Evolutionary conservation across 1,140 invertebrate genomes (phyloP).

Genomic region (Drosophila pruinosa): DNA sequence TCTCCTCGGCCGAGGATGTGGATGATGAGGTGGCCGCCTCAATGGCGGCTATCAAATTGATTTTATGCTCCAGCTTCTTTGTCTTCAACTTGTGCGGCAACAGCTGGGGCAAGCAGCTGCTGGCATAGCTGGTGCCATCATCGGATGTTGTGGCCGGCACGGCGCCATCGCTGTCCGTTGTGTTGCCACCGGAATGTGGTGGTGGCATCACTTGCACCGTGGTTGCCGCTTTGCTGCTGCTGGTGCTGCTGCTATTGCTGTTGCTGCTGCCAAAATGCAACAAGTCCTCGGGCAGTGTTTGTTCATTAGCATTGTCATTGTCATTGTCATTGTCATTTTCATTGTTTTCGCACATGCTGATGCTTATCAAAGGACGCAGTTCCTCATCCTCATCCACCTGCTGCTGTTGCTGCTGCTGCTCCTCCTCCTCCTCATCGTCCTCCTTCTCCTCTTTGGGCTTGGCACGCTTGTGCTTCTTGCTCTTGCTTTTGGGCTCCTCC

Average conservation of each 20-base stretch:
- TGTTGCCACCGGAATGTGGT: constrained; percentile 45
- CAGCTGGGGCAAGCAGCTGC: neutral
- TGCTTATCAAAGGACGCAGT: constrained; percentile 65
- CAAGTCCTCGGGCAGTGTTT: constrained; percentile 62
- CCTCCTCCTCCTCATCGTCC: constrained; percentile 50
- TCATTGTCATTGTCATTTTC: neutral
- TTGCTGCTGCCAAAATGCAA: constrained; percentile 59
- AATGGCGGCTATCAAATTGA: constrained; percentile 77
- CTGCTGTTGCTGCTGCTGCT: constrained; percentile 29
- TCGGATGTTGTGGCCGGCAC: constrained; percentile 78
- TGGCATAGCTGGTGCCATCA: constrained; percentile 46
- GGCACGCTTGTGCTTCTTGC: constrained; percentile 72
- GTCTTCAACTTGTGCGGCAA: constrained; percentile 68
- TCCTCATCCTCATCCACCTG: constrained; percentile 50
- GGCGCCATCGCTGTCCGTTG: constrained; percentile 71
- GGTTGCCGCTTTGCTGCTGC: too few relatives aligned
- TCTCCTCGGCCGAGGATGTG: constrained; percentile 74
- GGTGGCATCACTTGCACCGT: too few relatives aligned
- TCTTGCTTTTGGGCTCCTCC: constrained; percentile 71
- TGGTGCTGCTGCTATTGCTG: too few relatives aligned
- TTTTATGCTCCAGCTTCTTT: constrained; percentile 79
- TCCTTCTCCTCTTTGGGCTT: constrained; percentile 46
- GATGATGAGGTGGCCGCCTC: constrained; percentile 78
- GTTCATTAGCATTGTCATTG: neutral
- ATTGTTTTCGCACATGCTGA: constrained; percentile 51